Evolutionary conservation across 2,888 invertebrate genomes (phyloP).

Genomic region (Syrista parreyssii): DNA sequence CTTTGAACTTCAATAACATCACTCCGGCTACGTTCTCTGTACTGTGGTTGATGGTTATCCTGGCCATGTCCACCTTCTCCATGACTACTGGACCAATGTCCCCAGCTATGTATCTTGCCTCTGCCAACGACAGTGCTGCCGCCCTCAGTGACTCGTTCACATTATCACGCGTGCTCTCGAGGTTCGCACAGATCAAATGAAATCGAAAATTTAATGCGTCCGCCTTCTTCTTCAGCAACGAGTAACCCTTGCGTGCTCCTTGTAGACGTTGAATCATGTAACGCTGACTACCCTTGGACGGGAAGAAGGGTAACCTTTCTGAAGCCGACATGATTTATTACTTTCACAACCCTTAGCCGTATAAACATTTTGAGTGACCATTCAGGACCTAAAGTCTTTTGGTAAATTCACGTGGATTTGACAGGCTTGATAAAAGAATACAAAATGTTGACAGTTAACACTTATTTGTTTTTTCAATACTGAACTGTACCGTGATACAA

Average conservation of each 20-base stretch:
- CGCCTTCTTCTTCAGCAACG: neutral
- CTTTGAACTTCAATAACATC: slow-evolving; percentile 3
- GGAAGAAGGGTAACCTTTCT: neutral
- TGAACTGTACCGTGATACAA: neutral
- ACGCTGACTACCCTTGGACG: neutral
- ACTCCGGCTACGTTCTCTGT: slow-evolving; percentile 11
- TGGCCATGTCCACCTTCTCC: slow-evolving; percentile 2
- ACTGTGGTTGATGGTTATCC: neutral
- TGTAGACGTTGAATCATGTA: neutral
- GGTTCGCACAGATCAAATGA: neutral
- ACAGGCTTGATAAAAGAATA: neutral
- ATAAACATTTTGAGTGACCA: neutral
- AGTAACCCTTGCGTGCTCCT: neutral
- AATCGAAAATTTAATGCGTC: neutral
- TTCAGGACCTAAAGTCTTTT: neutral
- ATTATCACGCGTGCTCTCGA: neutral
- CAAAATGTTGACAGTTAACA: neutral
- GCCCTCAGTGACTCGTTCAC: slow-evolving; percentile 6
- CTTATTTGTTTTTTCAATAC: neutral
- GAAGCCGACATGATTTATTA: neutral
- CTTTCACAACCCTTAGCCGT: neutral
- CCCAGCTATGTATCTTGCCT: slow-evolving; percentile 10
- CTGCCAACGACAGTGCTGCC: slow-evolving; percentile 8
- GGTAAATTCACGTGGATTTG: neutral
- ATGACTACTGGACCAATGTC: slow-evolving; percentile 9